Evolutionary conservation across 2,888 invertebrate genomes (phyloP).

Genomic region (Chalcosyrphus nemorum): DNA sequence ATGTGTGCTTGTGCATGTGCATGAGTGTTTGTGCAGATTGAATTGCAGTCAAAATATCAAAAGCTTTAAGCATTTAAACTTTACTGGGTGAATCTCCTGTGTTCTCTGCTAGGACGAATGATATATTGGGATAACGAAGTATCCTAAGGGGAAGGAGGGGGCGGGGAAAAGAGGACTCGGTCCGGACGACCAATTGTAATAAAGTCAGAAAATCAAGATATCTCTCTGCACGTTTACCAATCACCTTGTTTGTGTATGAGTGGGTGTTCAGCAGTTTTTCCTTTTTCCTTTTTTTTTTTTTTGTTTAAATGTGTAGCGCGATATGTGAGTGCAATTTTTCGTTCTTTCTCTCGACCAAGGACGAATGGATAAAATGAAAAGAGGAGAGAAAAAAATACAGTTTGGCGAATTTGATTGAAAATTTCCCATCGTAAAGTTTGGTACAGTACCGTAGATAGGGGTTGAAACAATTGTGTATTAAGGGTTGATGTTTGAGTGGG

Average conservation of each 20-base stretch:
- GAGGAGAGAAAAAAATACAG: not conserved
- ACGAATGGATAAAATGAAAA: slow-evolving; percentile 41
- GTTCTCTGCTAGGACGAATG: slow-evolving; percentile 28
- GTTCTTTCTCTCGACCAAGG: slow-evolving; percentile 32
- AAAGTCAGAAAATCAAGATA: slow-evolving; percentile 73
- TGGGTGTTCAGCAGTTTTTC: slow-evolving; percentile 24
- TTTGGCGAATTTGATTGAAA: slow-evolving; percentile 62
- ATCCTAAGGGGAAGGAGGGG: not conserved
- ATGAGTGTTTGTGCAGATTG: slow-evolving; percentile 59
- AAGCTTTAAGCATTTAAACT: slow-evolving; percentile 69
- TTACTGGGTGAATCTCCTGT: slow-evolving; percentile 49
- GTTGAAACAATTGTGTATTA: not conserved
- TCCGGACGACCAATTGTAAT: slow-evolving; percentile 49
- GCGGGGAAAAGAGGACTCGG: not conserved
- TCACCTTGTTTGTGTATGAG: slow-evolving; percentile 62
- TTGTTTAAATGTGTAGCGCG: slow-evolving; percentile 23
- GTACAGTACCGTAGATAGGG: not conserved
- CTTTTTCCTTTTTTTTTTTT: slow-evolving; percentile 15
- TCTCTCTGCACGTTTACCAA: slow-evolving; percentile 67
- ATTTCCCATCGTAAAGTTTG: slow-evolving; percentile 31
- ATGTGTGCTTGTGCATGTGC: slow-evolving; percentile 39
- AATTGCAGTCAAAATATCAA: slow-evolving; percentile 71
- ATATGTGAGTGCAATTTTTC: slow-evolving; percentile 40
- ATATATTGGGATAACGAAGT: slow-evolving; percentile 25
- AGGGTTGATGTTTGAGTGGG: slow-evolving; percentile 10